These are phyloP conservation scores for Sycophila texana DNA, from an alignment of 2,888 invertebrate species.

Conservation along the genomic window DNA sequence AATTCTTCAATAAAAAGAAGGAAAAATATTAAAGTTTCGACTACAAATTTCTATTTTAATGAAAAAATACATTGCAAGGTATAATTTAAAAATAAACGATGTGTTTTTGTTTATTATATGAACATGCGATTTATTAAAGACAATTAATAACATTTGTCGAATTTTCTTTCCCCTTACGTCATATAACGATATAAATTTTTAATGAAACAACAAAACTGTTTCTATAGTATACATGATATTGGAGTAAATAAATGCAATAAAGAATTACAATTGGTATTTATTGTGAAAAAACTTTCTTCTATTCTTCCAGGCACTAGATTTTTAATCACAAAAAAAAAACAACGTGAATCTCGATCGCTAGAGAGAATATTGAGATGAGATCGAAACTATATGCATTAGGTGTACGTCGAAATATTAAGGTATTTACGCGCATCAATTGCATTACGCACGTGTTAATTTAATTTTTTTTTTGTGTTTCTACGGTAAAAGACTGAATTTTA, in stretches of 20 bases:
- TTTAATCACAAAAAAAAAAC: conserved; percentile 21
- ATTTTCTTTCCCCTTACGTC: conserved; percentile 15
- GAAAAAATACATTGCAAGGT: background rate
- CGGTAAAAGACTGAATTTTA: conserved; percentile 15
- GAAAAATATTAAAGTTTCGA: no score
- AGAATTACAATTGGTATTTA: conserved; percentile 34
- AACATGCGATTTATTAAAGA: conserved; percentile 49
- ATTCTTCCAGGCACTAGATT: conserved; percentile 50
- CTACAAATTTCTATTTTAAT: no score
- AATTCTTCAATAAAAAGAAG: background rate
- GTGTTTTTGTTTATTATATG: conserved; percentile 8
- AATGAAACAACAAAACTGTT: conserved; percentile 40
- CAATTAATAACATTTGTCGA: conserved; percentile 48
- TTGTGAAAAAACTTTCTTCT: conserved; percentile 46
- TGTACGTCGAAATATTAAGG: conserved; percentile 18
- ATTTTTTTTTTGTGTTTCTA: conserved; percentile 10
- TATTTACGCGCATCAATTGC: conserved; percentile 20
- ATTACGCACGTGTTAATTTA: conserved; percentile 1
- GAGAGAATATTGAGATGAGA: conserved; percentile 37
- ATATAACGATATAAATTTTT: conserved; percentile 45
- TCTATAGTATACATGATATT: conserved; percentile 43
- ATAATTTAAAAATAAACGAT: background rate
- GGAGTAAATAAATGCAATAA: conserved; percentile 33
- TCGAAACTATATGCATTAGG: conserved; percentile 21
- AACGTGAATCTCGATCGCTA: background rate